Conservation (phyloP, 2,888 invertebrate species). For the Aromia moschata region DNA sequence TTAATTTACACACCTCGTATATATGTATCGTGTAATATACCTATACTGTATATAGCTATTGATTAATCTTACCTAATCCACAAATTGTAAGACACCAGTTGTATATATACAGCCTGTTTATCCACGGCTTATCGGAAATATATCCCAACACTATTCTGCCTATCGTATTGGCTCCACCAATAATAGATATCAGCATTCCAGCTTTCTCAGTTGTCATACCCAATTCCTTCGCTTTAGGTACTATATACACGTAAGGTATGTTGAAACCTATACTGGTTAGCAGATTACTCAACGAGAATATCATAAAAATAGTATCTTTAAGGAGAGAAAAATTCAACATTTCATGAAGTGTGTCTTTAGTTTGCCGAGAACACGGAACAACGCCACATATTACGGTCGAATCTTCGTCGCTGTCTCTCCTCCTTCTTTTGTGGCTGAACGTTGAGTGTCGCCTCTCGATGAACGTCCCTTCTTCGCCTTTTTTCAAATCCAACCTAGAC, state of each 20-base stretch:
- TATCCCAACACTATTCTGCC: slow-evolving; percentile 90
- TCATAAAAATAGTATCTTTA: slow-evolving; percentile 84
- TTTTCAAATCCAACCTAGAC: slow-evolving; percentile 52
- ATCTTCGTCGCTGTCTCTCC: slow-evolving; percentile 33
- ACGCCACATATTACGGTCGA: slow-evolving; percentile 63
- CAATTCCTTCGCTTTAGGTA: slow-evolving; percentile 74
- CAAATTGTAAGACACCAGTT: slow-evolving; percentile 88
- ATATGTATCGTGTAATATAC: background rate
- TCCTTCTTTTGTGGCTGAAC: slow-evolving; percentile 37
- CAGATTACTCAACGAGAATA: slow-evolving; percentile 94
- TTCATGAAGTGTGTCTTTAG: slow-evolving; percentile 71
- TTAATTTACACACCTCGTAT: no score
- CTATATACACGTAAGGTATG: slow-evolving; percentile 89
- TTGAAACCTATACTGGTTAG: slow-evolving; percentile 95
- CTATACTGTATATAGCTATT: background rate
- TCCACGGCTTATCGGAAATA: slow-evolving; percentile 87
- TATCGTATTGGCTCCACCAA: slow-evolving; percentile 89
- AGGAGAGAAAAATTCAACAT: slow-evolving; percentile 90
- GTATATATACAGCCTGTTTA: slow-evolving; percentile 91
- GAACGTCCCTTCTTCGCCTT: slow-evolving; percentile 48
- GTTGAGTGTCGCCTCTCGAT: slow-evolving; percentile 49
- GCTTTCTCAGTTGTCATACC: slow-evolving; percentile 69
- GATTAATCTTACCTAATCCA: slow-evolving; percentile 78
- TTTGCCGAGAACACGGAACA: slow-evolving; percentile 73
- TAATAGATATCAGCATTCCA: slow-evolving; percentile 78